Conservation (phyloP, 1,140 invertebrate genomes). For the Octopus bimaculoides region DNA sequence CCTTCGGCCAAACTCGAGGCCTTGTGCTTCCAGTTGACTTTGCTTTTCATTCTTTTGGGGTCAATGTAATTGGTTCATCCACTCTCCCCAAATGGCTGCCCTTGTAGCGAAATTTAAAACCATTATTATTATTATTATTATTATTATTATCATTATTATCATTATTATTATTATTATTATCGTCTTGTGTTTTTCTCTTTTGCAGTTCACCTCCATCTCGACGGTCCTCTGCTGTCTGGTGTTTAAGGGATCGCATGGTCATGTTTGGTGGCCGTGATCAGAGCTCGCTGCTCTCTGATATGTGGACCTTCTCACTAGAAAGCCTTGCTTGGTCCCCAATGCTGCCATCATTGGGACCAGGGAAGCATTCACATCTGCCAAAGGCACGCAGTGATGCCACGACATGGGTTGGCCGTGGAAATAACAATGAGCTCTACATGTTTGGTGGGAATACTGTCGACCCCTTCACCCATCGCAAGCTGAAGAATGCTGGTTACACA, state of each 20-base stretch:
- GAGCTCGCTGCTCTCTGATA: constrained; percentile 26
- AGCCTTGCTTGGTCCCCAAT: constrained; percentile 25
- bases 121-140: no score
- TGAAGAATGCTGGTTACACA: constrained; percentile 28
- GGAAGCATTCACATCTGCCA: constrained; percentile 25
- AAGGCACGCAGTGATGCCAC: constrained; percentile 32
- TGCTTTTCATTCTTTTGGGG: no score
- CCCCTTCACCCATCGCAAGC: constrained; percentile 20
- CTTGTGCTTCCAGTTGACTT: no score
- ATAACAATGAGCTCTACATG: constrained; percentile 25
- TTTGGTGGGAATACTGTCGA: constrained; percentile 36
- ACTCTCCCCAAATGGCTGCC: no score
- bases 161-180: no score
- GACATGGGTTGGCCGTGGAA: constrained; percentile 29
- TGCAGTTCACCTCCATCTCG: constrained; percentile 18
- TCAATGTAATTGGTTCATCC: no score
- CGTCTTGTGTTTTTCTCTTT: no score
- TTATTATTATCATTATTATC: no score
- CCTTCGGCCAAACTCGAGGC: no score
- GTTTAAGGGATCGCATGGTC: constrained; percentile 25
- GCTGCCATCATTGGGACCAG: neutral
- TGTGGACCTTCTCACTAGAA: constrained; percentile 32
- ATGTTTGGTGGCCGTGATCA: constrained; percentile 34
- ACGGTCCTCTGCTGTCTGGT: constrained; percentile 33
- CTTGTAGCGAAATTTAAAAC: no score